Percentiles rank a stretch among this genome's conserved stretches.
Evolutionary conservation across 2,797 vertebrate genomes (phyloP).

Genomic region (Spinus pinus): DNA sequence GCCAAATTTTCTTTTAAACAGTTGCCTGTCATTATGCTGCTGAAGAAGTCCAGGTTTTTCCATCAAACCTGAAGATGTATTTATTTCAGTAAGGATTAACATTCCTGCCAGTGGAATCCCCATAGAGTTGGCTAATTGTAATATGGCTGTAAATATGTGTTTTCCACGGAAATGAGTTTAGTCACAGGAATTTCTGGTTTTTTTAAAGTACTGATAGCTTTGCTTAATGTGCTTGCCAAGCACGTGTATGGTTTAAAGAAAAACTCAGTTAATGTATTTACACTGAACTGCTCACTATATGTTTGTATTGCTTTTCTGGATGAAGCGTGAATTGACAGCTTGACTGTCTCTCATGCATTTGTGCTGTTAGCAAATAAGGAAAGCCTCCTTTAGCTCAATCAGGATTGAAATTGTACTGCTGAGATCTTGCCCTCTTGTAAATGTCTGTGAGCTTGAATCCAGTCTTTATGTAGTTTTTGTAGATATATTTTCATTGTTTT

Average conservation of each 20-base stretch:
- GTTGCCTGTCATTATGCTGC: not conserved
- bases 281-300: not conserved
- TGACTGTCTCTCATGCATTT: not conserved
- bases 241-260: not conserved
- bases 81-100: conserved; percentile 22
- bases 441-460: not conserved
- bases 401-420: not conserved
- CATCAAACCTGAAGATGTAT: conserved; percentile 8
- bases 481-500: not conserved
- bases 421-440: not conserved
- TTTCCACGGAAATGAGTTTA: conserved; percentile 37
- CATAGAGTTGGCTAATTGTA: conserved; percentile 15
- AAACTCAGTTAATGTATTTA: not conserved
- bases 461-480: not conserved
- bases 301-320: not conserved
- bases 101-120: conserved; percentile 23
- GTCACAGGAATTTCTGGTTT: not conserved
- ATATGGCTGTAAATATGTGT: not conserved
- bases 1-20: not conserved
- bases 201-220: not conserved
- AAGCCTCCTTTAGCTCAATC: not conserved
- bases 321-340: not conserved
- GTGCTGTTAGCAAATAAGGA: not conserved
- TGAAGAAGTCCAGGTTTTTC: conserved; percentile 36
- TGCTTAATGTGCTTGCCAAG: not conserved